Base-by-base conservation (phyloP, 1,140 invertebrate species). In the Cydia pomonella region DNA sequence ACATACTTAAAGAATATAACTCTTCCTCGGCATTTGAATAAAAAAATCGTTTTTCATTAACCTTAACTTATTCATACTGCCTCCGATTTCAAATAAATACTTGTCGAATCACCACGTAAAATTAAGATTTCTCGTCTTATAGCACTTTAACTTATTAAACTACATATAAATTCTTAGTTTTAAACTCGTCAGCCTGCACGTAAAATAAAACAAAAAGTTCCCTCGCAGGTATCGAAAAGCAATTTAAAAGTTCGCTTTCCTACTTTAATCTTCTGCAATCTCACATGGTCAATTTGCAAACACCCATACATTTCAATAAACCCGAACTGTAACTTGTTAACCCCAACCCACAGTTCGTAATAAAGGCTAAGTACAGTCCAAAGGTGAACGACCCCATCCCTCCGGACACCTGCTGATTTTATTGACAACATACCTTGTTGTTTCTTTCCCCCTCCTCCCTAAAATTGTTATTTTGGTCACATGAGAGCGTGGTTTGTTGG, bases 341-440 rank as follows among this genome's bases (percentile, higher is more conserved):
- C 71, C 78, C 80, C 82, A 83, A 85, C 79, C 79, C 76, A 69
- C 75, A 69, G 79, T 72, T 77, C 73, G 79, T 79, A 82, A 85
- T 87, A 83, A 83, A 86, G 82, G 64, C 76, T 82, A 85, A 78
- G 79, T 75, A 81, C 78, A 50, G 75, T 29, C 62, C 53, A 50
- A 76, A 82, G 87, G 87, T 89, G 79, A 89, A 87, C 79, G 86
- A 87, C 86, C 88, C 77, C 64, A 75, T 80, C 87, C 86, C 80
- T 69, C 74, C 84, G 85, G 87, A 90, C 84, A 84, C 82, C 86
- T 85, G 83, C 84, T 88, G 87, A 87, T 90, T 87, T 88, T 87
- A 86, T 85, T 87, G 87, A 90, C 88, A 91, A 88, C 83, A 83
- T 76, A 84, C 78, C 76, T 79, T 83, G 82, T 79, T 80, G 79